These are phyloP conservation scores for Dolichoris vasculosae DNA, from an alignment of 1,140 invertebrate species.

Conservation along the genomic window DNA sequence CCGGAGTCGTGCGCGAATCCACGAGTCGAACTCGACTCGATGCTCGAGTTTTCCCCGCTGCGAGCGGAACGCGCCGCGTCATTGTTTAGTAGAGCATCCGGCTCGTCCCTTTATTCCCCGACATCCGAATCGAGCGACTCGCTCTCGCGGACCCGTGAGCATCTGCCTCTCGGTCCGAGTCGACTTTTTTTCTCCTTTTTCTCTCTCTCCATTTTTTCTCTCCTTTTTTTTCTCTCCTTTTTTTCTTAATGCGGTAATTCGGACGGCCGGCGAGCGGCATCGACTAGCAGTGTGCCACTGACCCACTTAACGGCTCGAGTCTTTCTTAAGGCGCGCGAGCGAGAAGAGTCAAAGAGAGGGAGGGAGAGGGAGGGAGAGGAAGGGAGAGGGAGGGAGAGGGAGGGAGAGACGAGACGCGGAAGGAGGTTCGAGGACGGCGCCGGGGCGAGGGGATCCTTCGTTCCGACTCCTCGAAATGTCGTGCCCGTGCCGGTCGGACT, in stretches of 20 bases:
- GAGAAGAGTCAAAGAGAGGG: slow-evolving; percentile 46
- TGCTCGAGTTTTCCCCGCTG: slow-evolving; percentile 37
- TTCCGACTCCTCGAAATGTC: background rate
- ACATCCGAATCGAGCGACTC: slow-evolving; percentile 55
- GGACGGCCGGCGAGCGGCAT: slow-evolving; percentile 61
- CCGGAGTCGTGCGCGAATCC: background rate
- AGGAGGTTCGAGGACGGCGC: slow-evolving; percentile 47
- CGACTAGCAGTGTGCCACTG: slow-evolving; percentile 67
- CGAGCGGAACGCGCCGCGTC: slow-evolving; percentile 54
- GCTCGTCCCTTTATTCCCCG: slow-evolving; percentile 13
- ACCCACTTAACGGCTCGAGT: slow-evolving; percentile 70
- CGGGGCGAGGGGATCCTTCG: background rate
- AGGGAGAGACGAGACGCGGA: slow-evolving; percentile 22
- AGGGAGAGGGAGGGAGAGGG: slow-evolving; percentile 40
- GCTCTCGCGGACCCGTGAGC: slow-evolving; percentile 50
- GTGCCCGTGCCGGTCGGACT: background rate
- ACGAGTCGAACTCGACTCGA: background rate
- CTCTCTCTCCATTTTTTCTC: background rate
- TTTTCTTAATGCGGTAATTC: slow-evolving; percentile 69
- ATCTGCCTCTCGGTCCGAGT: slow-evolving; percentile 52
- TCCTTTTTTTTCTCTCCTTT: background rate
- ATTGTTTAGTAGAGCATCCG: slow-evolving; percentile 47
- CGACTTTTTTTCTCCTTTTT: background rate
- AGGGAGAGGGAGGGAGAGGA: slow-evolving; percentile 51
- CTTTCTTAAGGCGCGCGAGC: slow-evolving; percentile 65